Percentiles rank a stretch among this genome's conserved stretches.
Conservation (phyloP, 2,797 vertebrate genomes). For the Zalophus californianus region DNA sequence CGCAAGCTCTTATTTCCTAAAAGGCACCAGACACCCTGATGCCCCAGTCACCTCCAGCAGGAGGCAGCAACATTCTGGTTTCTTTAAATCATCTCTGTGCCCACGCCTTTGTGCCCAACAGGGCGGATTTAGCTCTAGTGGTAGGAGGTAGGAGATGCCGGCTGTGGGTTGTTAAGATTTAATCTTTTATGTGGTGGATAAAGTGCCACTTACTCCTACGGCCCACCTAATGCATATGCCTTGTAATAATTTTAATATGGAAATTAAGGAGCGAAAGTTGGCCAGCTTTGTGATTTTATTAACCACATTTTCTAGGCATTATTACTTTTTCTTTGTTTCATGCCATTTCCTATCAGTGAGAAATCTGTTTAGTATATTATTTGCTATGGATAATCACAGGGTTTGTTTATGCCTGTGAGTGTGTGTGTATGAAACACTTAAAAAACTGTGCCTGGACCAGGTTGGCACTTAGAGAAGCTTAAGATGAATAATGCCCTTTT, state of each 20-base stretch:
- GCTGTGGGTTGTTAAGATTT: neutral
- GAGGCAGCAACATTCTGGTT: neutral
- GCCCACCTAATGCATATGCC: neutral
- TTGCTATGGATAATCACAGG: conserved; percentile 72
- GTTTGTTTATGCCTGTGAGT: neutral
- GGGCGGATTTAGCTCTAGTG: neutral
- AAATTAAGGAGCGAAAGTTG: conserved; percentile 68
- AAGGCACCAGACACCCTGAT: neutral
- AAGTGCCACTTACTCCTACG: neutral
- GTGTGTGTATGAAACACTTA: neutral
- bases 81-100: neutral
- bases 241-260: conserved; percentile 78
- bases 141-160: neutral
- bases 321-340: conserved; percentile 61
- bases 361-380: conserved; percentile 57
- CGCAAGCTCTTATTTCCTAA: neutral
- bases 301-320: conserved; percentile 66
- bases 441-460: conserved; percentile 53
- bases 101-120: neutral
- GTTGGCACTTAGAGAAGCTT: conserved; percentile 40
- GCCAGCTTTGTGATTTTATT: conserved; percentile 78
- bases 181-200: neutral
- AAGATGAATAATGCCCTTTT: conserved; percentile 47
- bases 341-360: conserved; percentile 67
- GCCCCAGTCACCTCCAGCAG: neutral